Evolutionary conservation across 2,113 vertebrate genomes (phyloP).

Genomic region (Strigops habroptila): DNA sequence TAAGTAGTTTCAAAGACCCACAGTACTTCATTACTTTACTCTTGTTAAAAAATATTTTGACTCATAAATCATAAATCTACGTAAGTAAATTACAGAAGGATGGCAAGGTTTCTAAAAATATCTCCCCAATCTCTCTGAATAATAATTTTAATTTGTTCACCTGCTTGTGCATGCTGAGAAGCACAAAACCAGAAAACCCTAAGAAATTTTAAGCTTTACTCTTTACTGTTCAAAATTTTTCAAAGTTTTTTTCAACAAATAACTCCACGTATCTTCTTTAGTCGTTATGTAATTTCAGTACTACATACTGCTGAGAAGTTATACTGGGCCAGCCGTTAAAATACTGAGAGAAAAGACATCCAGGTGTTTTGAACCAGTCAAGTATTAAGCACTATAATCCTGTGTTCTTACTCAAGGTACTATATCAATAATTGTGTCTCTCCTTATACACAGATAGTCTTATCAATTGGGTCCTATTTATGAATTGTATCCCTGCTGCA

Average conservation of each 20-base stretch:
- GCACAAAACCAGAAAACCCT: not conserved
- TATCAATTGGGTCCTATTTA: not conserved
- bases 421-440: not conserved
- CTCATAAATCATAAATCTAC: not conserved
- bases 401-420: not conserved
- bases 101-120: not conserved
- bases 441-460: not conserved
- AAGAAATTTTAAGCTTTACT: not conserved
- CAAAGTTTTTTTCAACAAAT: not conserved
- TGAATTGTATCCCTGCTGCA: not conserved
- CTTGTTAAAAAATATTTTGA: not conserved
- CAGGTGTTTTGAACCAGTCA: not conserved
- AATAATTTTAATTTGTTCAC: not conserved
- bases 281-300: not conserved
- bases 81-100: not conserved
- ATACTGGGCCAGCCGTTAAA: not conserved
- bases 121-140: not conserved
- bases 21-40: not conserved
- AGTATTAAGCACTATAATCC: not conserved
- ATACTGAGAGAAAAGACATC: not conserved
- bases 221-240: not conserved
- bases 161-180: not conserved
- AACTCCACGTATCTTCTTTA: not conserved
- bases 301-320: not conserved
- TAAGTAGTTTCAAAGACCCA: not conserved